Evolutionary conservation across 2,888 invertebrate species (phyloP).

Genomic region (Morpho achilles): DNA sequence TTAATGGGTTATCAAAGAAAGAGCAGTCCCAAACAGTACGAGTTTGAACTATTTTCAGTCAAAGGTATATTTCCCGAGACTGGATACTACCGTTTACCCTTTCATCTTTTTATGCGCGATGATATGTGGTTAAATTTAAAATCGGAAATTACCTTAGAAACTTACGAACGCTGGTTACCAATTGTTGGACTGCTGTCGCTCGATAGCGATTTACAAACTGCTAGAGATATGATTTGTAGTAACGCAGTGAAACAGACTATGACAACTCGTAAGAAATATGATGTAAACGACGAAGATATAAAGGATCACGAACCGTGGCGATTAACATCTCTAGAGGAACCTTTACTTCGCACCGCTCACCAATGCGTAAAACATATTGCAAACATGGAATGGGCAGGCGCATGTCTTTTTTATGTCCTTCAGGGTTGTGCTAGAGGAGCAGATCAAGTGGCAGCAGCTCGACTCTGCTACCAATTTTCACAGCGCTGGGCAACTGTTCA

Average conservation of each 20-base stretch:
- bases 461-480: slow-evolving; percentile 73
- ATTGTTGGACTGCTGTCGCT: slow-evolving; percentile 59
- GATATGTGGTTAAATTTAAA: slow-evolving; percentile 76
- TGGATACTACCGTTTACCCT: slow-evolving; percentile 69
- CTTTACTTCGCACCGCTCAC: slow-evolving; percentile 67
- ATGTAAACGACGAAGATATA: slow-evolving; percentile 40
- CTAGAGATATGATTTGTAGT: slow-evolving; percentile 75
- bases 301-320: slow-evolving; percentile 65
- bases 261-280: slow-evolving; percentile 59
- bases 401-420: slow-evolving; percentile 71
- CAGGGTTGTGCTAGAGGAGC: slow-evolving; percentile 74
- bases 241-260: slow-evolving; percentile 75
- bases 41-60: slow-evolving; percentile 69
- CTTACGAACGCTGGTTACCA: slow-evolving; percentile 70
- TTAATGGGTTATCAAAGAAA: slow-evolving; percentile 64
- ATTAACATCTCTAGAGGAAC: slow-evolving; percentile 61
- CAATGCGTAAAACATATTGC: slow-evolving; percentile 69
- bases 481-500: slow-evolving; percentile 70
- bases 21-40: slow-evolving; percentile 68
- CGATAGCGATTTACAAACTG: slow-evolving; percentile 63
- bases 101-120: slow-evolving; percentile 68
- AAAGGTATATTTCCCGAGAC: slow-evolving; percentile 75
- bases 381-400: slow-evolving; percentile 77
- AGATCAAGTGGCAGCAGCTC: slow-evolving; percentile 74
- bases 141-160: slow-evolving; percentile 71